These are phyloP conservation scores for Linepithema humile DNA, from an alignment of 1,140 invertebrate genomes.

Conservation along the genomic window DNA sequence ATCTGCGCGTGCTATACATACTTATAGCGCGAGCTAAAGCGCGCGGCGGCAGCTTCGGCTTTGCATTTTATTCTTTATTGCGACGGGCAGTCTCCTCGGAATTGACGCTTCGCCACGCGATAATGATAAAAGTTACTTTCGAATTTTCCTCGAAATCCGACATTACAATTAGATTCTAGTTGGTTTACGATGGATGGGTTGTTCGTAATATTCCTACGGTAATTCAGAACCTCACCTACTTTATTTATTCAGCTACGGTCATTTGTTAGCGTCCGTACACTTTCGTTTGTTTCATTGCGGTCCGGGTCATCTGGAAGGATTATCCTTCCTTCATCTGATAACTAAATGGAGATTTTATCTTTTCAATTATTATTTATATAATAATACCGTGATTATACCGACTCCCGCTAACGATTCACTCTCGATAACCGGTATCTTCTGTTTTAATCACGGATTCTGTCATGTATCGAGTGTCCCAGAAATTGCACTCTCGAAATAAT, in stretches of 20 bases:
- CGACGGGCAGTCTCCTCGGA: background rate
- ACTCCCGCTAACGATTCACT: conserved; percentile 54
- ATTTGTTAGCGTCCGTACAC: background rate
- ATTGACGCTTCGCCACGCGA: background rate
- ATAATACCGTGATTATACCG: conserved; percentile 20
- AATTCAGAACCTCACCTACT: conserved; percentile 31
- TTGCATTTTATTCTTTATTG: conserved; percentile 44
- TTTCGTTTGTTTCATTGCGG: conserved; percentile 29
- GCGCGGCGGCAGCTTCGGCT: conserved; percentile 19
- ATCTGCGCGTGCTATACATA: conserved; percentile 64
- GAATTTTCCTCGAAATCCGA: conserved; percentile 1
- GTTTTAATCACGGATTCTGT: conserved; percentile 56
- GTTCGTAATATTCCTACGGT: too few relatives aligned
- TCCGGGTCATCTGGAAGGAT: background rate
- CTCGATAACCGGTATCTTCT: conserved; percentile 44
- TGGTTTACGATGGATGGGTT: too few relatives aligned
- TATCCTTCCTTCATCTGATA: conserved; percentile 28
- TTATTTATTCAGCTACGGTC: conserved; percentile 31
- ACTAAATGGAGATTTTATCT: conserved; percentile 33
- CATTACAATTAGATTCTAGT: conserved; percentile 12
- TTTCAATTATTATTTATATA: conserved; percentile 51
- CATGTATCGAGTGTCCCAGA: conserved; percentile 19
- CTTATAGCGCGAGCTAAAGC: conserved; percentile 53
- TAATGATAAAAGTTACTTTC: background rate
- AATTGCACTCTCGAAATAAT: background rate